Conservation (phyloP, 1,140 invertebrate genomes). For the Hestina assimilis region DNA sequence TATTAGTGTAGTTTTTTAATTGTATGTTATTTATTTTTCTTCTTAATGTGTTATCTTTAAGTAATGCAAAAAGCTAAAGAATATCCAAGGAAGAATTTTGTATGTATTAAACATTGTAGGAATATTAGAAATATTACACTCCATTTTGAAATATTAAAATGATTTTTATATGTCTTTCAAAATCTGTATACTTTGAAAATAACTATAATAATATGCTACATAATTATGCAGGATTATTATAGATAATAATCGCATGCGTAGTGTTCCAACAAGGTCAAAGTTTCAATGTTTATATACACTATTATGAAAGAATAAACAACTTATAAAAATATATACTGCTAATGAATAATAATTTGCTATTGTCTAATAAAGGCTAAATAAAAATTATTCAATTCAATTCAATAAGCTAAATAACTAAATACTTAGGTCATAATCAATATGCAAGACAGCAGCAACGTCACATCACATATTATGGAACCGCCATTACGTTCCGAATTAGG, state of each 20-base stretch:
- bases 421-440: conserved; percentile 1
- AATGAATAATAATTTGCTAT: neutral
- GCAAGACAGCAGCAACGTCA: neutral
- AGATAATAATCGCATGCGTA: neutral
- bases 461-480: conserved; percentile 10
- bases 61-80: too few species aligned
- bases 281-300: too few species aligned
- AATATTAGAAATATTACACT: too few species aligned
- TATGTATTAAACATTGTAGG: too few species aligned
- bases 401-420: conserved; percentile 4
- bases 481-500: neutral
- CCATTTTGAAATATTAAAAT: neutral
- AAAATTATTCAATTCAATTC: neutral
- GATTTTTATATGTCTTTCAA: too few species aligned
- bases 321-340: neutral
- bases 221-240: neutral
- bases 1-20: too few species aligned
- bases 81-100: too few species aligned
- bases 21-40: too few species aligned
- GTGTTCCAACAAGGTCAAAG: neutral
- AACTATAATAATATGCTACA: neutral
- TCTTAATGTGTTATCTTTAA: too few species aligned
- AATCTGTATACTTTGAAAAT: neutral
- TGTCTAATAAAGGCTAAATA: conserved; percentile 27
- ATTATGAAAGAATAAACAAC: too few species aligned